Conservation (phyloP, 2,888 invertebrate genomes). For the Torymus auratus region DNA sequence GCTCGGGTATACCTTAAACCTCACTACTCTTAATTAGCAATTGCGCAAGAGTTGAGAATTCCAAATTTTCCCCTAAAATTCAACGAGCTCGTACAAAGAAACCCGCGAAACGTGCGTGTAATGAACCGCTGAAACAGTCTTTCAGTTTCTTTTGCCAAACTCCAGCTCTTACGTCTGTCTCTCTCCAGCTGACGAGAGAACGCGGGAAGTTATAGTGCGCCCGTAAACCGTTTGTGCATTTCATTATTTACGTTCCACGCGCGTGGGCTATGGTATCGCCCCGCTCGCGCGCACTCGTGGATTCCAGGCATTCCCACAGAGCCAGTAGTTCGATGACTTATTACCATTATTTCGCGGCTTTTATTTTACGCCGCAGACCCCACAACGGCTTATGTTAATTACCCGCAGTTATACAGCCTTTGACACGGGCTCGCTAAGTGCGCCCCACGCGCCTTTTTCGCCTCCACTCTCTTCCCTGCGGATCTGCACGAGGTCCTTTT, state of each 20-base stretch:
- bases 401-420: conserved; percentile 23
- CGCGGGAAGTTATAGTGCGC: conserved; percentile 42
- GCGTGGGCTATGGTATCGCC: neutral
- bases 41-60: neutral
- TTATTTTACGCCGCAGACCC: conserved; percentile 15
- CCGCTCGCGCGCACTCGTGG: neutral
- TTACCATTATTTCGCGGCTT: conserved; percentile 42
- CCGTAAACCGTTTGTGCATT: conserved; percentile 43
- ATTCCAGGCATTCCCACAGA: conserved; percentile 39
- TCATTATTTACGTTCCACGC: conserved; percentile 38
- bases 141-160: neutral
- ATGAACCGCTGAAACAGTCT: conserved; percentile 15
- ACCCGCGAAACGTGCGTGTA: neutral
- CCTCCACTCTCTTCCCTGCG: too few relatives aligned
- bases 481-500: too few relatives aligned
- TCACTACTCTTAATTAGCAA: neutral
- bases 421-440: conserved; percentile 34
- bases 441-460: neutral
- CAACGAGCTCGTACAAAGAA: conserved; percentile 4
- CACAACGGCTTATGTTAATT: conserved; percentile 30
- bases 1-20: too few relatives aligned
- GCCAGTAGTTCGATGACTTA: conserved; percentile 48
- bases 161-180: conserved; percentile 1
- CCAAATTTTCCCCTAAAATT: conserved; percentile 24
- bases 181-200: conserved; percentile 1